These are phyloP conservation scores for Colletes gigas DNA, from an alignment of 1,140 invertebrate genomes.

Conservation along the genomic window DNA sequence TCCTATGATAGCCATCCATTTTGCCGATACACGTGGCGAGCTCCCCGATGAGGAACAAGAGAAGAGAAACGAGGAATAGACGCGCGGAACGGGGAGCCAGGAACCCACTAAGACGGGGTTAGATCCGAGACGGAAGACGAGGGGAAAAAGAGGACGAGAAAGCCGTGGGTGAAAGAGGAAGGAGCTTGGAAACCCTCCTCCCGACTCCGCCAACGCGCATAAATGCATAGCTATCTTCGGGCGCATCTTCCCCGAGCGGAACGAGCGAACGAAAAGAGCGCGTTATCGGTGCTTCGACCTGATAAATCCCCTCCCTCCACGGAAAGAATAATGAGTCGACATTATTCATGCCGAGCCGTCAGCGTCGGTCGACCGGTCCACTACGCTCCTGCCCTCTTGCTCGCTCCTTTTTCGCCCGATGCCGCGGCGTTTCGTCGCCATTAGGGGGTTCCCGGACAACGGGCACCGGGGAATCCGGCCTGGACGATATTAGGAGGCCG, in stretches of 20 bases:
- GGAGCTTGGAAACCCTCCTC: background rate
- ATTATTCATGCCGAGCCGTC: slow-evolving; percentile 73
- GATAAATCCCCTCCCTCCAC: slow-evolving; percentile 73
- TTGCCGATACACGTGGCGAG: no score
- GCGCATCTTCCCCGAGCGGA: slow-evolving; percentile 69
- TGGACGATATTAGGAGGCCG: slow-evolving; percentile 61
- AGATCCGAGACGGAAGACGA: background rate
- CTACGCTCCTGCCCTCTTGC: slow-evolving; percentile 25
- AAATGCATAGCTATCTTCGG: slow-evolving; percentile 73
- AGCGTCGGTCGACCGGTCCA: slow-evolving; percentile 67
- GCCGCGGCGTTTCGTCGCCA: slow-evolving; percentile 57
- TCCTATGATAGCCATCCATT: no score
- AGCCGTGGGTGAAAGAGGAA: background rate
- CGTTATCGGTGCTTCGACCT: slow-evolving; percentile 74
- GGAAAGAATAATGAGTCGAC: slow-evolving; percentile 76
- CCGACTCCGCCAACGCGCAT: slow-evolving; percentile 63
- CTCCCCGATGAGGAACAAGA: no score
- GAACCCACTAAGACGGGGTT: background rate
- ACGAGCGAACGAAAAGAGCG: slow-evolving; percentile 70
- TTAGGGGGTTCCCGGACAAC: slow-evolving; percentile 50
- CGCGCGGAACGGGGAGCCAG: background rate
- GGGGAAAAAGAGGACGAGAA: background rate
- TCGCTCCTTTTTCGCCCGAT: slow-evolving; percentile 46
- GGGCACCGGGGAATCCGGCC: slow-evolving; percentile 39
- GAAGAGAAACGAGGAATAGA: slow-evolving; percentile 16